Conservation (phyloP, 1,140 invertebrate genomes). For the Bombus sylvicola region DNA sequence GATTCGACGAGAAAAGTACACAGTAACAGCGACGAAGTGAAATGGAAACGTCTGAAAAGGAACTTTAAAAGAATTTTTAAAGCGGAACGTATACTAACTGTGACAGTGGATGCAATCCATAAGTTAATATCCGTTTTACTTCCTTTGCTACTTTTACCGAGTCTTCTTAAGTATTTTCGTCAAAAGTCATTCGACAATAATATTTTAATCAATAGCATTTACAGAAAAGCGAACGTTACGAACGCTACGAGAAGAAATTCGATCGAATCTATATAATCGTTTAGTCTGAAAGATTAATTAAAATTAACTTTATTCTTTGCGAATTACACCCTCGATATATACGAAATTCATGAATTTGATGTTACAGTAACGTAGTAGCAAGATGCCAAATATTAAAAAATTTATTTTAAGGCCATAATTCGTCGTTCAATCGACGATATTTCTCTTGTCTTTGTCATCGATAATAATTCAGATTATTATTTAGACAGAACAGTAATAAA, state of each 20-base stretch:
- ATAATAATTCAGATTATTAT: too few species aligned
- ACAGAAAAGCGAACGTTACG: too few species aligned
- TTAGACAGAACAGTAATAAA: too few species aligned
- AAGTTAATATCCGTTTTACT: neutral
- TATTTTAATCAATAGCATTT: neutral
- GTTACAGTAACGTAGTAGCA: too few species aligned
- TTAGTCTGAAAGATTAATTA: neutral
- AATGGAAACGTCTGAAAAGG: conserved; percentile 41
- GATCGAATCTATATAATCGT: neutral
- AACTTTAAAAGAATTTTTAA: conserved; percentile 48
- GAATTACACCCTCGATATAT: too few species aligned
- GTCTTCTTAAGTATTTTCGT: neutral
- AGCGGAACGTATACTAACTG: neutral
- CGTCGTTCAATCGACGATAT: too few species aligned
- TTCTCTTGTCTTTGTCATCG: too few species aligned
- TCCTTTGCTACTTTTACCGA: too few species aligned
- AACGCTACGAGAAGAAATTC: neutral
- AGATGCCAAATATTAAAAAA: neutral
- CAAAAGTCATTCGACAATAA: neutral
- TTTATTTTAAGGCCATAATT: too few species aligned
- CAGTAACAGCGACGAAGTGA: conserved; percentile 43
- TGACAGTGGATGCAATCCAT: neutral
- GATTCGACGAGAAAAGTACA: conserved; percentile 46
- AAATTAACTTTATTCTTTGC: too few species aligned
- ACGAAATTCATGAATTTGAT: too few species aligned